phyloP scores from a whole-genome alignment of 2,797 vertebrate species.

The Loriculus beryllinus region DNA sequence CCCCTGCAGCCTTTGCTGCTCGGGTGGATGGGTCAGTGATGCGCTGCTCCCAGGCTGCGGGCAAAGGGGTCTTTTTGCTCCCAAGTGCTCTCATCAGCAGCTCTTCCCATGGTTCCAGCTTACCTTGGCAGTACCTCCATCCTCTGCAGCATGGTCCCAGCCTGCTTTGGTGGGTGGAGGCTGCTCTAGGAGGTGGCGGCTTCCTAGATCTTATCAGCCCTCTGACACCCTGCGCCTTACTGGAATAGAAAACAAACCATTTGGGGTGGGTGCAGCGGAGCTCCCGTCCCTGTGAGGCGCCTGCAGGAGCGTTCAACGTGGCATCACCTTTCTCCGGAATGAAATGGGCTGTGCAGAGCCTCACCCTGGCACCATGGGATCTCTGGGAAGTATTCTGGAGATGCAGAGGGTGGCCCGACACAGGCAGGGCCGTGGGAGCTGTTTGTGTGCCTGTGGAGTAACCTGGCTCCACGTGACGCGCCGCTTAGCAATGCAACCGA shows the following conservation, averaged over 20 bases:
- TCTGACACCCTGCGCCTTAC: not conserved
- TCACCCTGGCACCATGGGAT: not conserved
- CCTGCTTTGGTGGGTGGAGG: not conserved
- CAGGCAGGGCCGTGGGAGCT: not conserved
- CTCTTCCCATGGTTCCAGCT: not conserved
- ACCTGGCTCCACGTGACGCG: not conserved
- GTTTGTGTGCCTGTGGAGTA: not conserved
- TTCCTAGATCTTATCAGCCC: not conserved
- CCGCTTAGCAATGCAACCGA: not conserved
- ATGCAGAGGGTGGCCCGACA: not conserved
- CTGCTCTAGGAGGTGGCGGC: not conserved
- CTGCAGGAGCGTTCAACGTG: not conserved
- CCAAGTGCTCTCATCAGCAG: rapidly evolving
- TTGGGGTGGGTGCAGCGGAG: not conserved
- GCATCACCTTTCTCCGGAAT: not conserved
- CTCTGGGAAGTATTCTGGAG: not conserved
- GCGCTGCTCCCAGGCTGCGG: not conserved
- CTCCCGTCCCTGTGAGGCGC: not conserved
- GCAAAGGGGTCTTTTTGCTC: not conserved
- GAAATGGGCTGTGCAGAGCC: not conserved
- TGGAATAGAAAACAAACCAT: not conserved
- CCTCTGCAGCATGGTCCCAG: not conserved
- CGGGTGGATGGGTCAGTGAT: rapidly evolving
- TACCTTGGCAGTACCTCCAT: not conserved
- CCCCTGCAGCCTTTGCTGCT: rapidly evolving